These are phyloP conservation scores for Watsonalla binaria DNA, from an alignment of 2,888 invertebrate genomes.

Conservation along the genomic window DNA sequence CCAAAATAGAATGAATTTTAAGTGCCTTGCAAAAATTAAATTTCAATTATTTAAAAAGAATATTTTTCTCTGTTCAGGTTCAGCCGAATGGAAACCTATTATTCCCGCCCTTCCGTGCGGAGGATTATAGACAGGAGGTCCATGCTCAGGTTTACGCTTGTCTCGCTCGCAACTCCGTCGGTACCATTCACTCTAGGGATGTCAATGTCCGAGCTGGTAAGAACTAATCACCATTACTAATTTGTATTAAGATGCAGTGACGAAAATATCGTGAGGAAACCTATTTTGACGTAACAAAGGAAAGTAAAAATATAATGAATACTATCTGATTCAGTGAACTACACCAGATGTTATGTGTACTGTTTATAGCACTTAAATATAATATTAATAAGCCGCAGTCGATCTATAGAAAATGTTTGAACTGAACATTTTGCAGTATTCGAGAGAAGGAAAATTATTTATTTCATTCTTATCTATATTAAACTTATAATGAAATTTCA, in stretches of 20 bases:
- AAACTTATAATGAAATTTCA: too few species aligned
- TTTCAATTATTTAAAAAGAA: neutral
- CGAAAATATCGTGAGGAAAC: neutral
- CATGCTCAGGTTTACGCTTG: slow-evolving; percentile 97
- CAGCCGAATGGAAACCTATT: slow-evolving; percentile 94
- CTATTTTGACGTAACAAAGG: too few species aligned
- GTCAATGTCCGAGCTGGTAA: slow-evolving; percentile 97
- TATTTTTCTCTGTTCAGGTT: slow-evolving; percentile 69
- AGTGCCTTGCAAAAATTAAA: neutral
- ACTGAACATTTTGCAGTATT: too few species aligned
- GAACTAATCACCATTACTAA: slow-evolving; percentile 19
- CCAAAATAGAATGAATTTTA: too few species aligned
- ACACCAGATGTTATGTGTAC: too few species aligned
- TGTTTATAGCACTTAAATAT: too few species aligned
- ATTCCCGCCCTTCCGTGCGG: slow-evolving; percentile 96
- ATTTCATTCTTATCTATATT: too few species aligned
- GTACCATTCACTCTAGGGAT: slow-evolving; percentile 93
- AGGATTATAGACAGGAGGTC: slow-evolving; percentile 95
- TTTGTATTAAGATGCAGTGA: neutral
- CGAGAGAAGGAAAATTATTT: too few species aligned
- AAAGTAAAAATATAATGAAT: too few species aligned
- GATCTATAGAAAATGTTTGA: too few species aligned
- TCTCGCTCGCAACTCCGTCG: slow-evolving; percentile 92
- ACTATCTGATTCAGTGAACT: too few species aligned
- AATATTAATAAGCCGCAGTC: too few species aligned